Evolutionary conservation across 2,797 vertebrate species (phyloP), one percentile per base, ranked within the genome.

Genomic region (Centropyge bicolor): DNA sequence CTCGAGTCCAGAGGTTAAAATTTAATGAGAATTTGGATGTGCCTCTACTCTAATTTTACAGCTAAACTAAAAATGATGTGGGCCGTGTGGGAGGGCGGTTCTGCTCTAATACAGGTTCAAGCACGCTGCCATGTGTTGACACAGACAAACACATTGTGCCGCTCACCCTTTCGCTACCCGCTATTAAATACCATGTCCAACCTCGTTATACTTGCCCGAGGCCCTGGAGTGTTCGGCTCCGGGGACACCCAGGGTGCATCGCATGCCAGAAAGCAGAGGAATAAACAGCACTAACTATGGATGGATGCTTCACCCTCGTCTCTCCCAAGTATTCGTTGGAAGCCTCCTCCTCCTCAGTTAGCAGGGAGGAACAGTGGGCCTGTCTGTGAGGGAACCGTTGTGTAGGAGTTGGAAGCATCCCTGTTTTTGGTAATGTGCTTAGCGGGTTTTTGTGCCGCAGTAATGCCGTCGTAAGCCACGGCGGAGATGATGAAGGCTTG

Each of bases 11-110:
- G 57, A 70, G 74, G 59, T 86, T 84, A 82, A 86, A 86, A 69
- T 84, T 78, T 83, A 91, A 90, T 90, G 81, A 89, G 83, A 78
- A 62, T 83, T 78, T 80, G 51, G 64, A 76, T 80, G 71, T 55
- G 73, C 72, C 43, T 76, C 52, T 81, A n/a, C 70, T 74, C 51
- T 70, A 67, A 81, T 80, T 89, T 85, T 81, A 72, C 74, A n/a
- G 55, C 70, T 65, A 20, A 57, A 81, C 62, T 68, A 59, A 73
- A 31, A 88, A 73, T 35, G 76, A 76, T 76, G 46, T 67, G 45
- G 73, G 69, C 54, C 62, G 75, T 61, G 61, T 76, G 70, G 69
- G 77, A 70, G 64, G 45, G 55, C 22, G 65, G 12, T 60, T 78
- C 78, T 59, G 12, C 57, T 41, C 46, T 75, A 74, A 86, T 52